Percentiles rank a stretch among this genome's conserved stretches.
Evolutionary conservation across 2,888 invertebrate species (phyloP).

Genomic region (Spilosoma lubricipeda): DNA sequence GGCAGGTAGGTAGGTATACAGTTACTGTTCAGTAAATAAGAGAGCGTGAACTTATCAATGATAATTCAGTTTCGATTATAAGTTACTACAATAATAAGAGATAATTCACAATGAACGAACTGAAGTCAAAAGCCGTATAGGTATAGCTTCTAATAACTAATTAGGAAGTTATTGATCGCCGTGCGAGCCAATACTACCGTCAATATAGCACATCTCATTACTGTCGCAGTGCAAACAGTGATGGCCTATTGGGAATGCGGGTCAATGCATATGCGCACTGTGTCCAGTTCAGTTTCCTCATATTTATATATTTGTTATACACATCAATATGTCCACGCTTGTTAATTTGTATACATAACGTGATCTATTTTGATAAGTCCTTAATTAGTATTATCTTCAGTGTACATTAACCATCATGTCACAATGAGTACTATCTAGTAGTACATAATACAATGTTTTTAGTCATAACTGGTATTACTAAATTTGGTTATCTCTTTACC

Average conservation of each 20-base stretch:
- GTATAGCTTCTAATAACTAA: slow-evolving; percentile 58
- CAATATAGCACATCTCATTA: slow-evolving; percentile 74
- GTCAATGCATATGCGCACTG: slow-evolving; percentile 76
- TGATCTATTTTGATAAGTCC: slow-evolving; percentile 10
- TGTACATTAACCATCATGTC: slow-evolving; percentile 10
- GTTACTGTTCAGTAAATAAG: slow-evolving; percentile 43
- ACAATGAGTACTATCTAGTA: slow-evolving; percentile 19
- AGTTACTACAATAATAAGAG: slow-evolving; percentile 43
- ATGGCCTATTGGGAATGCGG: slow-evolving; percentile 79
- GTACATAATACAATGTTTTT: slow-evolving; percentile 19
- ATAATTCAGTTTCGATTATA: slow-evolving; percentile 46
- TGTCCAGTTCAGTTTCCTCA: slow-evolving; percentile 46
- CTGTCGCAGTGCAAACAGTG: slow-evolving; percentile 76
- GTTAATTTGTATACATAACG: slow-evolving; percentile 12
- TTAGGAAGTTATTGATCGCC: slow-evolving; percentile 77
- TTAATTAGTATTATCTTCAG: background rate
- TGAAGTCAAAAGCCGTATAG: slow-evolving; percentile 30
- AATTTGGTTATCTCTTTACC: slow-evolving; percentile 39
- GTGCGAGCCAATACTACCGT: slow-evolving; percentile 58
- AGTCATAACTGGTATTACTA: slow-evolving; percentile 30
- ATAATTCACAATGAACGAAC: slow-evolving; percentile 36
- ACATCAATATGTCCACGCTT: slow-evolving; percentile 20
- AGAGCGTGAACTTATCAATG: slow-evolving; percentile 50
- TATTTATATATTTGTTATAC: slow-evolving; percentile 32
- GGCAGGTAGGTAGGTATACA: slow-evolving; percentile 17